These are phyloP conservation scores for Erinaceus europaeus DNA, from an alignment of 2,113 vertebrate genomes.

Conservation along the genomic window DNA sequence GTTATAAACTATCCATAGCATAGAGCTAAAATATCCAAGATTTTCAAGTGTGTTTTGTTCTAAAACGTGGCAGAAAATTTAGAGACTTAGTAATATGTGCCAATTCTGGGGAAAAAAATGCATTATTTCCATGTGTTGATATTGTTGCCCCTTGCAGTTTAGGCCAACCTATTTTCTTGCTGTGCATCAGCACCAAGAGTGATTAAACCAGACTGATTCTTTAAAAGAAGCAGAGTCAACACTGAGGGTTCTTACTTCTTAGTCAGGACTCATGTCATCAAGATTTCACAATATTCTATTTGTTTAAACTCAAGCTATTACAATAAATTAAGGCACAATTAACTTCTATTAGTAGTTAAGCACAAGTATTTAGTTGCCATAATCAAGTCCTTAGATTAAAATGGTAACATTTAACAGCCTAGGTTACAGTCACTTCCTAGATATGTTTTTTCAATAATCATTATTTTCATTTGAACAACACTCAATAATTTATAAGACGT, in stretches of 20 bases:
- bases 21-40: not conserved
- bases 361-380: not conserved
- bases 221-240: not conserved
- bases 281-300: not conserved
- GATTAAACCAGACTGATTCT: not conserved
- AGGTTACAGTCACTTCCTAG: not conserved
- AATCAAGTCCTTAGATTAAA: not conserved
- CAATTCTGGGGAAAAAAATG: not conserved
- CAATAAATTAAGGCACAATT: not conserved
- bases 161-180: not conserved
- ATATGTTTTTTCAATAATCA: not conserved
- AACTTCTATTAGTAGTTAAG: not conserved
- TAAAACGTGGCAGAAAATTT: not conserved
- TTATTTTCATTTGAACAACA: not conserved
- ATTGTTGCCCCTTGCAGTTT: not conserved
- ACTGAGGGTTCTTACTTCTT: not conserved
- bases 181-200: not conserved
- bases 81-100: not conserved
- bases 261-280: not conserved
- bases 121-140: not conserved
- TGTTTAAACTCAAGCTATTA: not conserved
- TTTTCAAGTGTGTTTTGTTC: constrained; percentile 9
- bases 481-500: not conserved
- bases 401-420: not conserved
- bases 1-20: not conserved